Conservation (phyloP, 2,888 invertebrate genomes). For the Plagodis dolabraria region DNA sequence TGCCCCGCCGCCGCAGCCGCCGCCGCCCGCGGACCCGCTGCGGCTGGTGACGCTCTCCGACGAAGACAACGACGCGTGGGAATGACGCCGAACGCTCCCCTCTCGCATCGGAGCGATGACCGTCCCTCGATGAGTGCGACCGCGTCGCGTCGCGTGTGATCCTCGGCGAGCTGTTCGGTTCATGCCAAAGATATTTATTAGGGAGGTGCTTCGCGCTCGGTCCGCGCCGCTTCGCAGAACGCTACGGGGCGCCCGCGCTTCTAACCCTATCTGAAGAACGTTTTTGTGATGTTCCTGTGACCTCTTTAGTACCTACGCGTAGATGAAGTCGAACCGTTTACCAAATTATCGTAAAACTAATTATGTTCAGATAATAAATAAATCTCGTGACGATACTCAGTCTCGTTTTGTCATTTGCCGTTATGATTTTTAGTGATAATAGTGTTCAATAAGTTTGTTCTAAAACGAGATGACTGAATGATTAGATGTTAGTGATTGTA, state of each 20-base stretch:
- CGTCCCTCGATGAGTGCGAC: conserved; percentile 59
- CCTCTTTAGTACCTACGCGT: conserved; percentile 59
- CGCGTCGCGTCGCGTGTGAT: conserved; percentile 50
- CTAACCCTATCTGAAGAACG: conserved; percentile 56
- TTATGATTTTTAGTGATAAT: conserved; percentile 81
- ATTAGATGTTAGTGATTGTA: conserved; percentile 81
- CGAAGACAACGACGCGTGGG: conserved; percentile 71
- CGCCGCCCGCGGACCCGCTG: conserved; percentile 48
- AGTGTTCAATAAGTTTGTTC: conserved; percentile 81
- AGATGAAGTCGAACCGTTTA: conserved; percentile 66
- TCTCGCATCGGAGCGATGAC: conserved; percentile 54
- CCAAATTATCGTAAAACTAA: conserved; percentile 64
- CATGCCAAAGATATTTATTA: conserved; percentile 85
- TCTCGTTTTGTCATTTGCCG: conserved; percentile 73
- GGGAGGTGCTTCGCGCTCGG: conserved; percentile 54
- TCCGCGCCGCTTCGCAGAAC: conserved; percentile 45
- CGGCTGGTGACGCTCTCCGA: conserved; percentile 73
- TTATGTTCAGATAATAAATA: conserved; percentile 67
- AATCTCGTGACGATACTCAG: conserved; percentile 79
- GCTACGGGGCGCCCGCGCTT: conserved; percentile 48
- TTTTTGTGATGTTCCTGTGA: conserved; percentile 65
- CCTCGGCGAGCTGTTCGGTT: conserved; percentile 77
- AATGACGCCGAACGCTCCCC: conserved; percentile 57
- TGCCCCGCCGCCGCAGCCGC: conserved; percentile 40
- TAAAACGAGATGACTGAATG: conserved; percentile 82